These are phyloP conservation scores for Sebastes fasciatus DNA, from an alignment of 2,113 vertebrate species.

Conservation along the genomic window DNA sequence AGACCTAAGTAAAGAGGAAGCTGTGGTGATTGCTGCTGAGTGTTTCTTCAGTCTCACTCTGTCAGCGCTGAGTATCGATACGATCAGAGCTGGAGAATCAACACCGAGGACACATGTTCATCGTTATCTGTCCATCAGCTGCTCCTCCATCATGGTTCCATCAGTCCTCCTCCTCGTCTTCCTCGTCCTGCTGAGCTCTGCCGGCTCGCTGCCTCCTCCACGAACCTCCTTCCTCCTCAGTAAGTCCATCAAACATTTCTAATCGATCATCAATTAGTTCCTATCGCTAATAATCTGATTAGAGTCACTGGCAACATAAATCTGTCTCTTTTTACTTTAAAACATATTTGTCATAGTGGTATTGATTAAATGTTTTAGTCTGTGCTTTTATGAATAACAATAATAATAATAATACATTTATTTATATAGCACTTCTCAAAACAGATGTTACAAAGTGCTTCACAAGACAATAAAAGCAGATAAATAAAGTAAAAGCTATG, in stretches of 20 bases:
- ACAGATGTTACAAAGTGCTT: too few species aligned
- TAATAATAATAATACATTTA: too few species aligned
- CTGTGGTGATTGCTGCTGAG: not conserved
- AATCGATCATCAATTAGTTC: not conserved
- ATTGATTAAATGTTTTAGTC: not conserved
- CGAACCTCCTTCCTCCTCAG: slow-evolving; percentile 53
- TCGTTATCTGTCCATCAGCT: not conserved
- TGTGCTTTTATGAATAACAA: not conserved
- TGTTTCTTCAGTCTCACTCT: not conserved
- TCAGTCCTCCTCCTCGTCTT: slow-evolving; percentile 21
- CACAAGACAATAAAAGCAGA: too few species aligned
- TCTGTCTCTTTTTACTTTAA: not conserved
- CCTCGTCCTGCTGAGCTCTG: slow-evolving; percentile 21
- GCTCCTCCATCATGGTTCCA: slow-evolving; percentile 37
- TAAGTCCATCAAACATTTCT: slow-evolving; percentile 22
- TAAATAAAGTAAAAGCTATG: too few species aligned
- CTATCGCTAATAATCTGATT: not conserved
- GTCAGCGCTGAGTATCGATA: not conserved
- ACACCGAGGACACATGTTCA: not conserved
- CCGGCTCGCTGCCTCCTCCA: slow-evolving; percentile 39
- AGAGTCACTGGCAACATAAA: not conserved
- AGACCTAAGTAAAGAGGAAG: slow-evolving; percentile 31
- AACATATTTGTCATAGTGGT: not conserved
- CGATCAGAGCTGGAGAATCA: not conserved
- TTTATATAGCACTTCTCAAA: too few species aligned